These are phyloP conservation scores for Itoplectis maculator DNA, from an alignment of 2,888 invertebrate genomes.

Conservation along the genomic window DNA sequence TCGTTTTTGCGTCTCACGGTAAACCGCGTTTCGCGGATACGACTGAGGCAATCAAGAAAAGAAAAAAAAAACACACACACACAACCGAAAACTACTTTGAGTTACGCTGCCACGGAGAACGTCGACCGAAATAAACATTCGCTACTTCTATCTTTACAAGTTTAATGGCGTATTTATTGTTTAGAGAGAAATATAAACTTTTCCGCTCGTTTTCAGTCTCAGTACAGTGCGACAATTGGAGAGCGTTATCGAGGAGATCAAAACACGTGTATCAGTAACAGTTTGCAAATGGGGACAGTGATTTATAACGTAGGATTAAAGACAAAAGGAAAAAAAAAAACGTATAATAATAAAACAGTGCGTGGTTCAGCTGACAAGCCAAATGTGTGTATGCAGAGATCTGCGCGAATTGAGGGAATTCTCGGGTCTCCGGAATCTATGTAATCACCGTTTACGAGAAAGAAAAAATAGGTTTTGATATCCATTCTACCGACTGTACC, in stretches of 20 bases:
- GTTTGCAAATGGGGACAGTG: slow-evolving; percentile 46
- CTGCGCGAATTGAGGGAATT: slow-evolving; percentile 27
- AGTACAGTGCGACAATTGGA: slow-evolving; percentile 32
- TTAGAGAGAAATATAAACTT: slow-evolving; percentile 20
- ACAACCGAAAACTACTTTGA: slow-evolving; percentile 36
- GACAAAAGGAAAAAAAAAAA: not conserved
- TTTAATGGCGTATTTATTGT: slow-evolving; percentile 43
- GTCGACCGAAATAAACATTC: slow-evolving; percentile 55
- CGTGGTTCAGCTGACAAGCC: slow-evolving; percentile 65
- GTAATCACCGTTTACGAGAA: slow-evolving; percentile 59
- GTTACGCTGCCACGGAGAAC: slow-evolving; percentile 46
- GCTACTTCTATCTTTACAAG: slow-evolving; percentile 44
- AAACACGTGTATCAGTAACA: slow-evolving; percentile 37
- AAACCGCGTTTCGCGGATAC: slow-evolving; percentile 9
- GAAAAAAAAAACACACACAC: not conserved
- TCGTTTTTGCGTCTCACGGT: slow-evolving; percentile 12
- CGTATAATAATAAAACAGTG: no score
- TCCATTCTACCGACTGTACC: slow-evolving; percentile 65
- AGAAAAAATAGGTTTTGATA: slow-evolving; percentile 63
- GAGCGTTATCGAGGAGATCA: slow-evolving; percentile 19
- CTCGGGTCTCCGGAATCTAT: slow-evolving; percentile 52
- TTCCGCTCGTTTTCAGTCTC: slow-evolving; percentile 10
- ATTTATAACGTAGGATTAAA: slow-evolving; percentile 56
- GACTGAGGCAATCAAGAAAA: not conserved
- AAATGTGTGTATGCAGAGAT: slow-evolving; percentile 59